Base-by-base conservation (phyloP, 2,797 vertebrate genomes). In the Xenops minutus region DNA sequence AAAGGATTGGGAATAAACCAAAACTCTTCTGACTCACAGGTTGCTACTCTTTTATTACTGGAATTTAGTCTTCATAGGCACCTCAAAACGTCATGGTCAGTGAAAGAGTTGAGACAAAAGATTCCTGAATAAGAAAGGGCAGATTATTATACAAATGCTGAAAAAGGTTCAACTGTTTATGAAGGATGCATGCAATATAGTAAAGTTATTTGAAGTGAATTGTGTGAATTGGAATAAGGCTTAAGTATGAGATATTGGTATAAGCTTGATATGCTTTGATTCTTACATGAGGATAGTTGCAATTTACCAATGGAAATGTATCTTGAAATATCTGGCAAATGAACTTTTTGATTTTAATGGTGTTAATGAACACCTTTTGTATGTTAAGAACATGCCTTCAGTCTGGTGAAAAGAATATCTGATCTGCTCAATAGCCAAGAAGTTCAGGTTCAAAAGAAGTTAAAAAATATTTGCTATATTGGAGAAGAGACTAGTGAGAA, bases 241-340 rank as follows among this genome's bases (percentile, higher is more conserved):
- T 75, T 78, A 55, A 74, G 9, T 51, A 26, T 43, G 43, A 80
- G 22, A 9, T 7, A 36, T 30, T 80, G 64, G 6, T 52, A 2
- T 24, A 63, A 22, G 8, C 75, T 34, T 68, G 32, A 58, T 36
- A 12, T 77, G 15, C 27, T 81, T 76, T 88, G 30, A 72, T 17
- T 75, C 23, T 61, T 90, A 43, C 7, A 24, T 9, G 5, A 54
- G 34, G 17, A 32, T 74, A 92, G 64, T 91, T 91, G 14, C 4
- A 74, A 5, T 72, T 29, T 71, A 27, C 74, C 21, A 51, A 2
- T 5, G 7, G 37, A 85, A 89, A 61, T 4, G 12, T n/a, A 30
- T 61, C 17, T 66, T 71, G 55, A 85, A 86, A 73, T 91, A 58
- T 26, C 49, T 92, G 46, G 14, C 17, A 85, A 87, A 85, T 18